A percentile compares a stretch with the other conserved stretches of the same genome.
Evolutionary conservation across 2,797 vertebrate species (phyloP).

Genomic region (Phoebastria nigripes): DNA sequence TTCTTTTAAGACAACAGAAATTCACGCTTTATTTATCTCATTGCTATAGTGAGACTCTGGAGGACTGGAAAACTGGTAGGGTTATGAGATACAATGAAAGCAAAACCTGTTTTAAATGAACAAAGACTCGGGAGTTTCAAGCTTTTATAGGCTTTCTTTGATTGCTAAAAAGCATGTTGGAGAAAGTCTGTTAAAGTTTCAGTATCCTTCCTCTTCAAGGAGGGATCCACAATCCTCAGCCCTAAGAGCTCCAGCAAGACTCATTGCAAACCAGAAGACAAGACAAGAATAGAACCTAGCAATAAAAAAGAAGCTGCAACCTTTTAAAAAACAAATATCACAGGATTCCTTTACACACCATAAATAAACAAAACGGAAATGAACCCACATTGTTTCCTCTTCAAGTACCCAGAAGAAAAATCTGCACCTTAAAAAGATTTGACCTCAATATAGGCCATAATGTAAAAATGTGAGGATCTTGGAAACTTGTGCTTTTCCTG

Average conservation of each 20-base stretch:
- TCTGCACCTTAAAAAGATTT: slow-evolving; percentile 34
- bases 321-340: neutral
- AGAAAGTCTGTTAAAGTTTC: neutral
- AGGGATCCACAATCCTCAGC: neutral
- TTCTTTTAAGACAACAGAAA: neutral
- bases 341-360: neutral
- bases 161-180: neutral
- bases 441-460: slow-evolving; percentile 37
- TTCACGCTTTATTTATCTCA: neutral
- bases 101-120: neutral
- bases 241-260: neutral
- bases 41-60: neutral
- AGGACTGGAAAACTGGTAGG: neutral
- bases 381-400: slow-evolving; percentile 32
- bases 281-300: neutral
- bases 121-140: neutral
- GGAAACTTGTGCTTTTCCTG: slow-evolving; percentile 62
- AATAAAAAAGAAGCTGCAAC: neutral
- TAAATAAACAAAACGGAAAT: neutral
- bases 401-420: slow-evolving; percentile 31
- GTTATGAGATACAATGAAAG: neutral
- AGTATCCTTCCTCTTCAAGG: neutral
- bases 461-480: slow-evolving; percentile 38
- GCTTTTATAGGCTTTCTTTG: neutral
- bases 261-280: neutral